These are phyloP conservation scores for Myxocyprinus asiaticus DNA, from an alignment of 2,113 vertebrate species.

Conservation along the genomic window DNA sequence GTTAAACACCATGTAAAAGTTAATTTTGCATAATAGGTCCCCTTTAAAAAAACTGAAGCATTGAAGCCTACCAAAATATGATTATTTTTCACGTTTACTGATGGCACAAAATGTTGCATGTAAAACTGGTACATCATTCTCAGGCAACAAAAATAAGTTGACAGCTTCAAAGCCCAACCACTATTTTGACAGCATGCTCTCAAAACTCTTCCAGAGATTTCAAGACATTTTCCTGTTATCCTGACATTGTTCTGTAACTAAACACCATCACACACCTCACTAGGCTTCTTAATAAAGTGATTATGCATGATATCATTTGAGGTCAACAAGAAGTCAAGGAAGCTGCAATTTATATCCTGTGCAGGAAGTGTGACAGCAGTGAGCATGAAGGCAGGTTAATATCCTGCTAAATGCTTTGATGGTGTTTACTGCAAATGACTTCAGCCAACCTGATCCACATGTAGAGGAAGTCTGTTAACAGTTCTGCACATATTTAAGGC, in stretches of 20 bases:
- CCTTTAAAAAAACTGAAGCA: too few relatives aligned
- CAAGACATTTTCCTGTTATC: too few relatives aligned
- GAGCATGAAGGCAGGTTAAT: neutral
- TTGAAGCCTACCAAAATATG: neutral
- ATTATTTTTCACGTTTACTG: neutral
- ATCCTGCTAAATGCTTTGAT: slow-evolving; percentile 31
- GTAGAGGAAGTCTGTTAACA: neutral
- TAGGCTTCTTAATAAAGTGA: slow-evolving; percentile 4
- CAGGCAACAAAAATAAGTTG: neutral
- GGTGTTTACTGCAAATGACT: slow-evolving; percentile 14
- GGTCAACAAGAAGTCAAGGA: neutral
- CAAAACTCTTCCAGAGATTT: neutral
- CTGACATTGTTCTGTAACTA: slow-evolving; percentile 1
- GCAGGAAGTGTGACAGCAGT: neutral
- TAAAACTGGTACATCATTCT: neutral
- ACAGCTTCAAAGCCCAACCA: neutral
- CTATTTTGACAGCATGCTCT: neutral
- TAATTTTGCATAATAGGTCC: too few relatives aligned
- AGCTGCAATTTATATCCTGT: slow-evolving; percentile 19
- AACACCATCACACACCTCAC: slow-evolving; percentile 3
- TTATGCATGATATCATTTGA: slow-evolving; percentile 19
- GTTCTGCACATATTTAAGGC: neutral
- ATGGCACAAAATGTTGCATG: neutral
- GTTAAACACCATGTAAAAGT: too few relatives aligned
- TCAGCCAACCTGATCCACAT: neutral